phyloP scores from a whole-genome alignment of 1,140 invertebrate genomes.

The Drosophila takahashii region DNA sequence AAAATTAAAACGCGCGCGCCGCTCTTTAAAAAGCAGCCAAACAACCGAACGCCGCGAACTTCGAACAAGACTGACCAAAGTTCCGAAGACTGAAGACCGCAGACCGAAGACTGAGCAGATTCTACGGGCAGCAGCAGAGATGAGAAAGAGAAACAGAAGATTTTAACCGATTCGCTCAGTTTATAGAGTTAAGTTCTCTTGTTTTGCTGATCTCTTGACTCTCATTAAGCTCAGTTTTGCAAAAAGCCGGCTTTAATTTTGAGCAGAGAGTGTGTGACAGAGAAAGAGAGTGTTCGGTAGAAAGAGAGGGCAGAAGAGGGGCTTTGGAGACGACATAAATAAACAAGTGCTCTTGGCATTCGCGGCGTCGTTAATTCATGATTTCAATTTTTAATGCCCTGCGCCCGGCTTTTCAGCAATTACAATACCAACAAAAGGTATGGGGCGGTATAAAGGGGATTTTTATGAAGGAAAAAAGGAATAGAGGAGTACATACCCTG shows the following conservation, averaged over 20 bases:
- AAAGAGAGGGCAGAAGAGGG: neutral
- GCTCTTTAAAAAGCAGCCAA: constrained; percentile 49
- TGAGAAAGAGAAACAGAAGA: constrained; percentile 17
- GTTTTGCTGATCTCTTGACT: constrained; percentile 28
- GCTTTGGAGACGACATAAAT: constrained; percentile 61
- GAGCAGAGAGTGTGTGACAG: constrained; percentile 1
- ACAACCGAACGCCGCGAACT: constrained; percentile 79
- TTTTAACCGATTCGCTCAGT: constrained; percentile 63
- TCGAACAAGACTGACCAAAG: constrained; percentile 73
- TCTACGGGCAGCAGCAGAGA: constrained; percentile 29
- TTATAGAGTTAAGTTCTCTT: neutral
- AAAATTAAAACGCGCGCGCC: constrained; percentile 53
- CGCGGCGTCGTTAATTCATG: constrained; percentile 80
- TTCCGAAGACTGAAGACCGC: constrained; percentile 34
- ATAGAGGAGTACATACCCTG: neutral
- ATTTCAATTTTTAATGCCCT: constrained; percentile 82
- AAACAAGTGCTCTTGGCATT: constrained; percentile 83
- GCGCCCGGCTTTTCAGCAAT: constrained; percentile 65
- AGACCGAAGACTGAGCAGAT: constrained; percentile 37
- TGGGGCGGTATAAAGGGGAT: neutral
- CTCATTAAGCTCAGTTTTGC: constrained; percentile 58
- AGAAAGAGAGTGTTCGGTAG: neutral
- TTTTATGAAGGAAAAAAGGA: neutral
- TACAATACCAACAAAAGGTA: constrained; percentile 43
- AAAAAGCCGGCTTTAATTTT: constrained; percentile 57